phyloP scores from a whole-genome alignment of 2,888 invertebrate species.

The Pristionchus japonicus region DNA sequence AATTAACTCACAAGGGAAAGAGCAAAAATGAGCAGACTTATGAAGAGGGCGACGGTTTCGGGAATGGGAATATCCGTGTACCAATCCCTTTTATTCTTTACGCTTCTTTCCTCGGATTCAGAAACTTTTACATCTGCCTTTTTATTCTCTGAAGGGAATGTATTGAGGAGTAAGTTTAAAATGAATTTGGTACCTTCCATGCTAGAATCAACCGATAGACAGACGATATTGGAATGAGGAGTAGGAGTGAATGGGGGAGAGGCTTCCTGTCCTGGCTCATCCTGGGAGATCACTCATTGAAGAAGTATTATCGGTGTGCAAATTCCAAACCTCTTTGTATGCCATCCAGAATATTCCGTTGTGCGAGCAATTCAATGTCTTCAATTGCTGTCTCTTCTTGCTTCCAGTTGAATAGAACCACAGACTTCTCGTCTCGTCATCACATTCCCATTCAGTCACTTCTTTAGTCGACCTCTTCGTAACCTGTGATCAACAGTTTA shows the following conservation, averaged over 20 bases:
- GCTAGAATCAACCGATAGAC: neutral
- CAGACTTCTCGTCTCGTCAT: neutral
- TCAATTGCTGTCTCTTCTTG: neutral
- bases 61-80: neutral
- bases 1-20: neutral
- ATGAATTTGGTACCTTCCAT: neutral
- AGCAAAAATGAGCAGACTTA: neutral
- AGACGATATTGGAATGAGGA: neutral
- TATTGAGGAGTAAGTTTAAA: no score
- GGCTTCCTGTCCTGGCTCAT: neutral
- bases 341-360: neutral
- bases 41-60: neutral
- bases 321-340: neutral
- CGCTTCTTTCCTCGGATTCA: neutral
- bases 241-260: neutral
- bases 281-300: neutral
- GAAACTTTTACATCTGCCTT: no score
- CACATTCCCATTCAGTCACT: neutral
- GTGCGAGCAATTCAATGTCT: neutral
- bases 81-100: neutral
- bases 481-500: neutral
- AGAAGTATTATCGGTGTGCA: neutral
- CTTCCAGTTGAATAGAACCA: neutral
- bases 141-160: neutral
- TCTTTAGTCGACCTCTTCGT: neutral